phyloP scores from a whole-genome alignment of 53 echinoderm and acorn worm genomes.

The Mesocentrotus franciscanus region DNA sequence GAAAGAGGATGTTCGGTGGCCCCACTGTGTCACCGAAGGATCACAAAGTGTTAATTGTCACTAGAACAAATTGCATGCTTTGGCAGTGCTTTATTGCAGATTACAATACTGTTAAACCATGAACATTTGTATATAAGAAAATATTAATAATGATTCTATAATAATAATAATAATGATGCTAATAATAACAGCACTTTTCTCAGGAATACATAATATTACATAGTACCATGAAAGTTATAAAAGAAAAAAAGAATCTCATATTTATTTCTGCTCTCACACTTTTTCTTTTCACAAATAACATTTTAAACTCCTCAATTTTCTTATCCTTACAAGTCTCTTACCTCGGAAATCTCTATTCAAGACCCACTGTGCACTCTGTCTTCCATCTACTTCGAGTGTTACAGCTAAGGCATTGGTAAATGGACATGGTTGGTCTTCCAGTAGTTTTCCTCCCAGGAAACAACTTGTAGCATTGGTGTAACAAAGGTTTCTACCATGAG shows the following conservation, averaged over 20 bases:
- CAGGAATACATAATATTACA: too few relatives aligned
- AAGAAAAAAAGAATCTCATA: too few relatives aligned
- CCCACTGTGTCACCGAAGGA: background rate
- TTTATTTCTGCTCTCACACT: too few relatives aligned
- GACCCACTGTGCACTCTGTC: background rate
- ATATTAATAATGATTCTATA: too few relatives aligned
- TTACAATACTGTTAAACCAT: background rate
- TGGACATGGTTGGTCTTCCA: background rate
- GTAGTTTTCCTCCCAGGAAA: slow-evolving; percentile 13
- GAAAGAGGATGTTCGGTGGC: background rate
- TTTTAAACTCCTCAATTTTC: background rate
- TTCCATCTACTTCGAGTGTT: background rate
- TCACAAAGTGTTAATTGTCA: background rate
- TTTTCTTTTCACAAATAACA: background rate
- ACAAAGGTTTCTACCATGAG: slow-evolving; percentile 23
- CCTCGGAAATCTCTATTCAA: background rate
- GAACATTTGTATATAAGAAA: too few relatives aligned
- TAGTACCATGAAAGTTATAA: too few relatives aligned
- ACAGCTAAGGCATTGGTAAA: background rate
- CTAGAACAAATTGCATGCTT: background rate
- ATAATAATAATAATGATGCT: too few relatives aligned
- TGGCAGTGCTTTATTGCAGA: background rate
- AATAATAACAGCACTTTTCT: too few relatives aligned
- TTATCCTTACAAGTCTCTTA: background rate
- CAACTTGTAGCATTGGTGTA: slow-evolving; percentile 26